Base-by-base conservation (phyloP, 2,888 invertebrate genomes). In the Hermodice carunculata region DNA sequence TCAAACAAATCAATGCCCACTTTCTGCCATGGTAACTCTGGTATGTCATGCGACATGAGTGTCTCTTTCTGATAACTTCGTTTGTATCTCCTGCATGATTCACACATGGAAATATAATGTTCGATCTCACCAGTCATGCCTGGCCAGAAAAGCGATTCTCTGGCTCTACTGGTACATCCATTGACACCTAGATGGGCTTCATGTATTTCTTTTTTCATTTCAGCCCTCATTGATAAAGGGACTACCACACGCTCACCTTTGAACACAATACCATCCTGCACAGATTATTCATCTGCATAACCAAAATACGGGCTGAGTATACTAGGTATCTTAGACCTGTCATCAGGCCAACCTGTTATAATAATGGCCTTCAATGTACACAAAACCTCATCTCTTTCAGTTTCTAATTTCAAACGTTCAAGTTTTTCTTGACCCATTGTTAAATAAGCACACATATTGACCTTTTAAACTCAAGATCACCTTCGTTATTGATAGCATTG, bases 1-100 rank as follows among this genome's bases (percentile, higher is more conserved):
- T 28, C 54, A 59, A 76, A 76, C 3, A 77, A 34, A 46, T 77
- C 74, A 26, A 65, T 63, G 3, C 65, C 70, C n/a, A 76, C 62
- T 37, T 66, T 73, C 22, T 62, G 53, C 61, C 61, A 76, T 26
- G 76, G 75, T 26, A 65, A 61, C n/a, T 66, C 42, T 22, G 71
- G 69, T 4, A 67, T 43, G 2, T 68, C 62, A 43, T 66, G 66
- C 8, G 51, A 22, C 3, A 56, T 43, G 11, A 74, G 37, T n/a
- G 69, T 48, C 51, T 74, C 63, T 17, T 26, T 29, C 3, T 31
- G 28, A 3, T 63, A 11, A 3, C 19, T n/a, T 17, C 3, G 14
- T 4, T 32, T n/a, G 31, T 52, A 44, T 19, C 31, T 19, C 19
- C 19, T 24, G n/a, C 57, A 57, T 24, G 34, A 44, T 2, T 24